Base-by-base conservation (phyloP, 2,888 invertebrate genomes). In the Eumacrocentrus americanus region DNA sequence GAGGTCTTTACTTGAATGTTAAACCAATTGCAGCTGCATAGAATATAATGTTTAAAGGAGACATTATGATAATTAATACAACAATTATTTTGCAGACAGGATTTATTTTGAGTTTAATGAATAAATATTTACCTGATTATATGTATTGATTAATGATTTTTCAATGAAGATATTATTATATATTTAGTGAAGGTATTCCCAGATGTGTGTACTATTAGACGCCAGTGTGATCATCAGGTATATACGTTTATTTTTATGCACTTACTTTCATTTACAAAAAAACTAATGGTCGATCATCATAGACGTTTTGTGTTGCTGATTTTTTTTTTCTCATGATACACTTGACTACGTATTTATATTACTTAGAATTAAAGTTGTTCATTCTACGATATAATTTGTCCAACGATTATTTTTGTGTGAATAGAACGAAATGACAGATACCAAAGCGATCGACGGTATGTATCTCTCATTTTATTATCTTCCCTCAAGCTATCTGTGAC, bases 201-300 rank as follows among this genome's bases (percentile, higher is more conserved):
- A n/a, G 12, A 22, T 2, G 22, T 18, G n/a, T 44, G 3, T 20
- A 22, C n/a, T 22, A 20, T 44, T 12, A 11, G n/a, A 20, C 20
- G 22, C 22, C 22, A 3, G 11, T 44, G 44, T 44, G 20, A n/a
- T n/a, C n/a, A 47, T 56, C 35, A 37, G 47, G 46, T 55, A 46
- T 54, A 68, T 70, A 72, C 70, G 68, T 74, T 74, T 74, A 72
- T 74, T 75, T n/a, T 74, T 68, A 72, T 72, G 75, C 69, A 67
- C 69, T 72, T 72, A 69, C 55, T 74, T 68, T 73, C 70, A 73
- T 76, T 75, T 77, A 77, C 73, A 77, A 76, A 76, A 74, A 71
- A 73, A 75, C 69, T 73, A 71, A 68, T 64, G 61, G 51, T 67
- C 63, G 66, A 64, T 62, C 67, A 68, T n/a, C n/a, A n/a, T n/a